Base-by-base conservation (phyloP, 2,888 invertebrate genomes). In the Trachelus tabidus region DNA sequence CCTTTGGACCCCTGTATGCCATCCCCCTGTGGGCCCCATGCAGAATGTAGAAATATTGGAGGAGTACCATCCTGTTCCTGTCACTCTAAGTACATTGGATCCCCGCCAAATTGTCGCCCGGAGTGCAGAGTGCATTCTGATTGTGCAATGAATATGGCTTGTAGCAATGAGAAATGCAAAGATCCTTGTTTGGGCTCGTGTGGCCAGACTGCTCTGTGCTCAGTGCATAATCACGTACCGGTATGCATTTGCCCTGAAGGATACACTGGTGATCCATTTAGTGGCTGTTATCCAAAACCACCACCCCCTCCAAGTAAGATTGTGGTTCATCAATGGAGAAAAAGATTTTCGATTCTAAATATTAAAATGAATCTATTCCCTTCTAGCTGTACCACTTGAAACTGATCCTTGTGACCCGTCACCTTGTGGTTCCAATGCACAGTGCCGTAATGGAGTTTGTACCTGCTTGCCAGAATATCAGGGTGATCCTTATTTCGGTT, bases 161-260 rank as follows among this genome's bases (percentile, higher is more conserved):
- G 96, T 88, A 93, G 95, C 9, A 95, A 94, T 87, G 94, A 95
- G 85, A 95, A 95, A 92, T 96, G 96, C 89, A 93, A 93, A 89
- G 95, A 95, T 89, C 96, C 96, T 11, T 96, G 96, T 87, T 93
- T 94, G 75, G 93, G 94, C 79, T 94, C 95, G 9, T 97, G 97
- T 89, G 96, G 96, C 69, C 89, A 92, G 69, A 95, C 94, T 89
- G 95, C 96, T 15, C 93, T 94, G 83, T 97, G 96, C 86, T 94
- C 94, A 79, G 96, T 96, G 9, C 94, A 95, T 4, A 96, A 96
- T 86, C 96, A 96, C 85, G 94, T 95, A n/a, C 95, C 96, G 12
- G 95, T 95, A 93, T 97, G 97, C 89, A 93, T 94, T 75, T 97
- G 97, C 89, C 95, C 40, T 96, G 96, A 88, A 90, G 96, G 95